These are phyloP conservation scores for Climacteris rufus DNA, from an alignment of 2,113 vertebrate genomes.

Conservation along the genomic window DNA sequence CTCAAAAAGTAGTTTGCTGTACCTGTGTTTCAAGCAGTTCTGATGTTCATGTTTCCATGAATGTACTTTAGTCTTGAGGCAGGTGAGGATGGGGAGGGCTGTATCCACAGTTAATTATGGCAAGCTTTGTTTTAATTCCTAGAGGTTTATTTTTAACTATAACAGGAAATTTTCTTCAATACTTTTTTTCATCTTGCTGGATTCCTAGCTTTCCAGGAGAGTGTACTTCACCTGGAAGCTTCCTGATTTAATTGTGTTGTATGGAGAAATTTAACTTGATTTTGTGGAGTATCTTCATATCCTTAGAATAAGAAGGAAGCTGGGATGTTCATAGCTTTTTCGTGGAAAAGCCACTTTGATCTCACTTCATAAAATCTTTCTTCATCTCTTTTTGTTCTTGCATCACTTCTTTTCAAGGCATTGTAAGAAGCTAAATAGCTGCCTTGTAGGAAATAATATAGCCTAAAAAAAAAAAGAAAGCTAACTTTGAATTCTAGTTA, in stretches of 20 bases:
- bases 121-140: neutral
- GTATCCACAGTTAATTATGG: neutral
- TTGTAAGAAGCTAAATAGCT: neutral
- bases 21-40: neutral
- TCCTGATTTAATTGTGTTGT: neutral
- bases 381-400: neutral
- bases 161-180: neutral
- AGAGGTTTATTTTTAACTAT: neutral
- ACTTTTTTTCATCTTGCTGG: neutral
- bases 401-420: neutral
- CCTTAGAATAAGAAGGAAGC: neutral
- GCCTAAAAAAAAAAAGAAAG: neutral
- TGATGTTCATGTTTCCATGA: neutral
- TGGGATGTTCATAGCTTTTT: neutral
- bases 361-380: neutral
- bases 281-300: neutral
- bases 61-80: neutral
- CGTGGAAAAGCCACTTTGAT: neutral
- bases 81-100: neutral
- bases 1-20: neutral
- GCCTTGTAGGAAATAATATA: neutral
- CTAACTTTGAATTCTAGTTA: neutral
- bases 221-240: neutral
- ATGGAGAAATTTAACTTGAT: neutral
- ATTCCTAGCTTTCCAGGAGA: neutral